Evolutionary conservation across 2,113 vertebrate species (phyloP), one percentile per base, ranked within the genome.

Genomic region (Amphilophus citrinellus): DNA sequence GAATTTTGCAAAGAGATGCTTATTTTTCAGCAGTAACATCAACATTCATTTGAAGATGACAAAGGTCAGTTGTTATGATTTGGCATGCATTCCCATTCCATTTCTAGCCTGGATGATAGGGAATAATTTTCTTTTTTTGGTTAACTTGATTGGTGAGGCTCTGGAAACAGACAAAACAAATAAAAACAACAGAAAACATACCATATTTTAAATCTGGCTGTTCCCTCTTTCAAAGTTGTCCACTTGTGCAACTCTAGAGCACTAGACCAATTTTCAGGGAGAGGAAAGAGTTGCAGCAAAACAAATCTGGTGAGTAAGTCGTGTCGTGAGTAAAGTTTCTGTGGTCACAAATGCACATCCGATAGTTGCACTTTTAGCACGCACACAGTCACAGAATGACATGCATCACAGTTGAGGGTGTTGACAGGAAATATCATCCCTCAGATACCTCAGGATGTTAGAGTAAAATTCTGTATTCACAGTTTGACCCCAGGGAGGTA

Each of bases 191-290:
- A 42, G 11, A 42, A 3, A 39, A 8, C 37, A 42, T 4, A 11
- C 10, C 10, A 42, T 11, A 42, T 42, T 42, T 42, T 10, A 42
- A 71, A 42, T 30, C 30, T 15, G 42, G 24, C 18, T 30, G 42
- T 47, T 17, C 9, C 27, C 15, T 15, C 42, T 0, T 1, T 71
- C 66, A 53, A 71, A 42, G 1, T 4, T 71, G 10, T 20, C 10
- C 44, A 71, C 44, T 53, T 71, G 17, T 13, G 24, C 18, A 71
- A 71, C 66, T 71, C 44, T 71, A 24, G 44, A 30, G 11, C 66
- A 13, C 3, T 50, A 27, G 27, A 27, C 27, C 66, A 0, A 20
- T 32, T 71, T 71, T 71, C 1, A 0, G 17, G 6, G 3, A 3
- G 27, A 73, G 27, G 2, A 7, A 27, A 73, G 68, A 56, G 47